A percentile compares a stretch with the other conserved stretches of the same genome.
phyloP scores from a whole-genome alignment of 2,888 invertebrate genomes.

The Drepanosiphum platanoidis region DNA sequence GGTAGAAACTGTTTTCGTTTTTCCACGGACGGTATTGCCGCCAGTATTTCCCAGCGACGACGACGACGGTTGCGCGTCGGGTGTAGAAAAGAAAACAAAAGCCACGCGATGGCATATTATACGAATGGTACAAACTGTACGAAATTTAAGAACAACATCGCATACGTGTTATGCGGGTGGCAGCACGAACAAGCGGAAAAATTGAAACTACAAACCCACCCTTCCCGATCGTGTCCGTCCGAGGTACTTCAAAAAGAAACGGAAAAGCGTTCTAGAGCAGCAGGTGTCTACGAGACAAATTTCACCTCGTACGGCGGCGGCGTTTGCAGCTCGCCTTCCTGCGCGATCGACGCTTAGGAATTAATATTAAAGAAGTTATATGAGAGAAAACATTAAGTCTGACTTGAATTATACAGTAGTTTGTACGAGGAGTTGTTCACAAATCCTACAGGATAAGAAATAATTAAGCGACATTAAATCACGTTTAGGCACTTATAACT shows the following conservation, averaged over 20 bases:
- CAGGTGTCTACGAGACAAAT: neutral
- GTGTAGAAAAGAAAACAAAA: conserved; percentile 49
- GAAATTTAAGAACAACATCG: conserved; percentile 48
- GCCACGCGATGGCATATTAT: conserved; percentile 5
- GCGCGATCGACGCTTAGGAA: no score
- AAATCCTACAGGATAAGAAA: no score
- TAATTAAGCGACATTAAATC: no score
- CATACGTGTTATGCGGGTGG: conserved; percentile 12
- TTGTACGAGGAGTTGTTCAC: no score
- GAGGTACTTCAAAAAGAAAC: neutral
- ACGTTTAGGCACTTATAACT: no score
- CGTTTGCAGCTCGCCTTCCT: no score
- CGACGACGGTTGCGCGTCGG: neutral
- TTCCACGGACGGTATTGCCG: conserved; percentile 15
- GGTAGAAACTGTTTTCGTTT: conserved; percentile 60
- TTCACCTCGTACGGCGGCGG: neutral
- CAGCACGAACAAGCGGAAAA: neutral
- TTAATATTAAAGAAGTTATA: no score
- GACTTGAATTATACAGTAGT: no score
- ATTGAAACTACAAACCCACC: conserved; percentile 16
- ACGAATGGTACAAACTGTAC: conserved; percentile 19
- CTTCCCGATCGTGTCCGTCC: neutral
- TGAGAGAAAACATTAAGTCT: no score
- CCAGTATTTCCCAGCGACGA: conserved; percentile 34
- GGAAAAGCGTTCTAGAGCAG: neutral